A percentile compares a stretch with the other conserved stretches of the same genome.
Conservation (phyloP, 37 sponge, comb jelly and placozoan species). For the Axinella damicornis region DNA sequence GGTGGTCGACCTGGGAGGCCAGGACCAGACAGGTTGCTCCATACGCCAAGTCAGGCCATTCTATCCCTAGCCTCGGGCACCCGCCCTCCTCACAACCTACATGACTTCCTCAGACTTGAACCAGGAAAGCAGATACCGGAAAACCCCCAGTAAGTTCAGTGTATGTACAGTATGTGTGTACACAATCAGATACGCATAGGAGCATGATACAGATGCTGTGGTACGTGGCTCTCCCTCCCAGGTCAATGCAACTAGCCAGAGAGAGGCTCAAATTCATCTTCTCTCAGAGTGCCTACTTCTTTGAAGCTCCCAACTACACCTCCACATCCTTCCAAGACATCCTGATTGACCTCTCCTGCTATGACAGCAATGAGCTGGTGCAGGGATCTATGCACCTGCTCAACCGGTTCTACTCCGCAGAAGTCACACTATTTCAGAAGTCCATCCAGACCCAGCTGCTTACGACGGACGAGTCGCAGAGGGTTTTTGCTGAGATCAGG, state of each 20-base stretch:
- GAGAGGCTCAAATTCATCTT: neutral
- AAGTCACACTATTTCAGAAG: constrained; percentile 58
- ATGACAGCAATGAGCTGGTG: constrained; percentile 56
- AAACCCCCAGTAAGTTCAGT: too few species aligned
- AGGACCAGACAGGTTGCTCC: too few species aligned
- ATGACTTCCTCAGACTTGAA: too few species aligned
- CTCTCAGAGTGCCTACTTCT: constrained; percentile 5
- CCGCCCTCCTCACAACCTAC: too few species aligned
- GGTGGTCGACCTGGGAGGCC: too few species aligned
- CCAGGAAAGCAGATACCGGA: too few species aligned
- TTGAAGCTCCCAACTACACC: neutral
- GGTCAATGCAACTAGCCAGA: neutral
- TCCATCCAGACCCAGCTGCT: constrained; percentile 61
- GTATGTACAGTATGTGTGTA: neutral
- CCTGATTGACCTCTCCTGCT: constrained; percentile 53
- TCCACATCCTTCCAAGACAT: neutral
- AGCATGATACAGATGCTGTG: too few species aligned
- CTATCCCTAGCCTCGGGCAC: too few species aligned
- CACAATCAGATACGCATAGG: too few species aligned
- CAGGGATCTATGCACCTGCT: constrained; percentile 56
- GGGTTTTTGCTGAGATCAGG: constrained; percentile 3
- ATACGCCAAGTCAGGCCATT: too few species aligned
- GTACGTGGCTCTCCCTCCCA: neutral
- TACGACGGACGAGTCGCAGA: neutral
- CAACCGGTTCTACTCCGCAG: constrained; percentile 52